Base-by-base conservation (phyloP, 2,888 invertebrate species). In the Enchytraeus crypticus region DNA sequence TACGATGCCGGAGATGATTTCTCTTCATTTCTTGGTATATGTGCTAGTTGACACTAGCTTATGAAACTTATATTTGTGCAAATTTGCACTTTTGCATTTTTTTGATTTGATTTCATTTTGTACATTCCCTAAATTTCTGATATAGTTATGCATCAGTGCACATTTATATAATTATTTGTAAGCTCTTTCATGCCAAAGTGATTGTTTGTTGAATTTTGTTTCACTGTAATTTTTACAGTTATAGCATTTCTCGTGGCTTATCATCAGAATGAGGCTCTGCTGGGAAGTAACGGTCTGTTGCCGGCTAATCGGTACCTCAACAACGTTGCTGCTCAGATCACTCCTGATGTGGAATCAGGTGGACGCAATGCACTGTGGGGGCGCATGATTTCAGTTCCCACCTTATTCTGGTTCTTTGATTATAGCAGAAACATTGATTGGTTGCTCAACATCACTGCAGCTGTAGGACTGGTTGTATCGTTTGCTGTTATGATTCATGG, bases 201-300 rank as follows among this genome's bases (percentile, higher is more conserved):
- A 38, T 8, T 38, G 33, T 55, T 14, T 43, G 5, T 14, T 27
- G 26, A 26, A 4, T 26, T 47, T 14, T 49, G 14, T 47, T 57
- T 57, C 14, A 23, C 26, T 57, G 26, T 1, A 47, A 47, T 8
- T 11, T 27, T 57, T 72, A 26, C 71, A 77, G 77, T 70, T 69
- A 71, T 79, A n/a, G 79, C 78, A 5, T 79, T 77, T 66, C 66
- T 76, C n/a, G 75, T 79, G 14, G 78, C 78, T 18, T 68, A 72
- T 38, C 67, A 77, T 63, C 80, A 80, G 66, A 79, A 80, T 68
- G 72, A 72, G 54, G 70, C 73, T 53, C 71, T 80, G 21, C 63
- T 80, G 30, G 80, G 80, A 4, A 69, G 68, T 53, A 68, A 73
- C 57, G 79, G 80, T 4, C 69, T 80, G 11, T 71, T 79, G 4